A percentile compares a stretch with the other conserved stretches of the same genome.
Evolutionary conservation across 2,888 invertebrate species (phyloP).

Genomic region (Rotaria socialis): DNA sequence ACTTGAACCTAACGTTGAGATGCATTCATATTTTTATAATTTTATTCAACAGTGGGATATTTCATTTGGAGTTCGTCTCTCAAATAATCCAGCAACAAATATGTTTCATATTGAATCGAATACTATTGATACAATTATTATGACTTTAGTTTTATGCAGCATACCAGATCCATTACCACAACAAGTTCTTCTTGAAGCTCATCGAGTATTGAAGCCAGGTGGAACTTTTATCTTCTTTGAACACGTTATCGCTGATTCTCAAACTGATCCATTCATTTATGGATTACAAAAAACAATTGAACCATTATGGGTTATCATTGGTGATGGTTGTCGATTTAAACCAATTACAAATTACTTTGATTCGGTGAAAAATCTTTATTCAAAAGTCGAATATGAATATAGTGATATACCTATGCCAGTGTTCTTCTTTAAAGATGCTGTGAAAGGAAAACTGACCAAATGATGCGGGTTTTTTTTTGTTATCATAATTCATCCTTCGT

Average conservation of each 20-base stretch:
- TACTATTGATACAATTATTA: constrained; percentile 12
- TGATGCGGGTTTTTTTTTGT: not conserved
- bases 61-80: not conserved
- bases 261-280: not conserved
- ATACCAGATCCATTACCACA: constrained; percentile 5
- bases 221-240: not conserved
- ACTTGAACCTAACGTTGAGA: not conserved
- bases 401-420: not conserved
- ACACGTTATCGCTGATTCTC: not conserved
- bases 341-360: not conserved
- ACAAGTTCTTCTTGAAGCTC: not conserved
- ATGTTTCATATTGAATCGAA: not conserved
- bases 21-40: not conserved
- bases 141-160: not conserved
- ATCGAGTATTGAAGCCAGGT: not conserved
- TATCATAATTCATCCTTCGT: too few species aligned
- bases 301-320: not conserved
- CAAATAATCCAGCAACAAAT: not conserved
- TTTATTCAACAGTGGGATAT: not conserved
- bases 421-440: not conserved
- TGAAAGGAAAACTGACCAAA: not conserved
- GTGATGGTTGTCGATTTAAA: constrained; percentile 1
- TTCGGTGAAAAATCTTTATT: not conserved
- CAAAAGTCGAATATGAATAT: constrained; percentile 1
- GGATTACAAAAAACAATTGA: not conserved